These are phyloP conservation scores for Neolamprologus brichardi DNA, from an alignment of 2,113 vertebrate genomes.

Conservation along the genomic window DNA sequence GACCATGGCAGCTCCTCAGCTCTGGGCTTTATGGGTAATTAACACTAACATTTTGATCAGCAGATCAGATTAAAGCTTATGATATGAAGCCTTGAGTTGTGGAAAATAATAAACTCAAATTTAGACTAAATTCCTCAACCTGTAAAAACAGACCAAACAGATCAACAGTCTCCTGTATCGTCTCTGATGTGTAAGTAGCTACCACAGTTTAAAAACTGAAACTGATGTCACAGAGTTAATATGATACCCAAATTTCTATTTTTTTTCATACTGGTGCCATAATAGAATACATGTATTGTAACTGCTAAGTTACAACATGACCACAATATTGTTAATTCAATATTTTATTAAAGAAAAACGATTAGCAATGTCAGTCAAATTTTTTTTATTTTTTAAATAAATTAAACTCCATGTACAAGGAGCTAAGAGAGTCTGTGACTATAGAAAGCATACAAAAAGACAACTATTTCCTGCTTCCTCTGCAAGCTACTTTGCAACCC, in stretches of 20 bases:
- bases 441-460: neutral
- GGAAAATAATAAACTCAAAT: neutral
- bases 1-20: neutral
- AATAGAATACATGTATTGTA: neutral
- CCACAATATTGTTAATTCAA: neutral
- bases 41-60: neutral
- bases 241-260: neutral
- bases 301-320: neutral
- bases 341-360: neutral
- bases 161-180: neutral
- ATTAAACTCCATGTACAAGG: neutral
- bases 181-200: neutral
- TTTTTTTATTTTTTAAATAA: neutral
- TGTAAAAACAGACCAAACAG: neutral
- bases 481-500: neutral
- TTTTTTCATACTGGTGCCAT: neutral
- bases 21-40: neutral
- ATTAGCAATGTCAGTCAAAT: neutral
- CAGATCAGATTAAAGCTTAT: neutral
- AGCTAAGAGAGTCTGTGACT: neutral
- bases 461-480: neutral
- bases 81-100: neutral
- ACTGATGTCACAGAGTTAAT: neutral
- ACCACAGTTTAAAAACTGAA: neutral
- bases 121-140: neutral